phyloP scores from a whole-genome alignment of 2,113 vertebrate species.

The Galeopterus variegatus region DNA sequence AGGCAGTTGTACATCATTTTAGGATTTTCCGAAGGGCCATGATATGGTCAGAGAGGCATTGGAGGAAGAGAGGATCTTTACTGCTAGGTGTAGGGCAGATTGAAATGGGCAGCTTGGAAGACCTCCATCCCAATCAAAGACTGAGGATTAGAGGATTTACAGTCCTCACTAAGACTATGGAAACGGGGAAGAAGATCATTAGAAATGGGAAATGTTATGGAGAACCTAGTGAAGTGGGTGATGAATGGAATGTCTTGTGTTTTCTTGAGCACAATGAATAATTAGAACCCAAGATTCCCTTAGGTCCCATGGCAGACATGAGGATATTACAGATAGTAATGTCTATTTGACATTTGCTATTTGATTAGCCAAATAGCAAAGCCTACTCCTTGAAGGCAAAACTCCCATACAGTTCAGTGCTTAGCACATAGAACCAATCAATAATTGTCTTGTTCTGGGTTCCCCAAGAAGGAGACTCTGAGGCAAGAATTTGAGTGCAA shows the following conservation, averaged over 20 bases:
- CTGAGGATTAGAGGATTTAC: not conserved
- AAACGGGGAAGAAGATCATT: not conserved
- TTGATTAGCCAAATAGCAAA: not conserved
- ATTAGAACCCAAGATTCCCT: conserved; percentile 11
- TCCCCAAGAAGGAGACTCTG: not conserved
- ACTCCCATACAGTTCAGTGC: not conserved
- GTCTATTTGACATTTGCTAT: not conserved
- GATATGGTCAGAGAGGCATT: not conserved
- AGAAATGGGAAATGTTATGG: not conserved
- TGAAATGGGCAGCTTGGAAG: not conserved
- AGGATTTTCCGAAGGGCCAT: not conserved
- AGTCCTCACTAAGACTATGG: not conserved
- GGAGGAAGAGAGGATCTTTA: not conserved
- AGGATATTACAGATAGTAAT: not conserved
- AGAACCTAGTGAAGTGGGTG: not conserved
- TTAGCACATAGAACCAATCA: not conserved
- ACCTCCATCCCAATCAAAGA: not conserved
- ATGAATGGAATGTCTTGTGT: not conserved
- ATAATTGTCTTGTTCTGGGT: not conserved
- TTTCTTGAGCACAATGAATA: not conserved
- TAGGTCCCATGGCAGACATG: not conserved
- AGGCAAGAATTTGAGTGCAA: not conserved
- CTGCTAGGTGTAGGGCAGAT: not conserved
- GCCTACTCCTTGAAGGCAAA: not conserved
- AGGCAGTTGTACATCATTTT: not conserved